Conservation (phyloP, 1,140 invertebrate genomes). For the Monochamus saltuarius region DNA sequence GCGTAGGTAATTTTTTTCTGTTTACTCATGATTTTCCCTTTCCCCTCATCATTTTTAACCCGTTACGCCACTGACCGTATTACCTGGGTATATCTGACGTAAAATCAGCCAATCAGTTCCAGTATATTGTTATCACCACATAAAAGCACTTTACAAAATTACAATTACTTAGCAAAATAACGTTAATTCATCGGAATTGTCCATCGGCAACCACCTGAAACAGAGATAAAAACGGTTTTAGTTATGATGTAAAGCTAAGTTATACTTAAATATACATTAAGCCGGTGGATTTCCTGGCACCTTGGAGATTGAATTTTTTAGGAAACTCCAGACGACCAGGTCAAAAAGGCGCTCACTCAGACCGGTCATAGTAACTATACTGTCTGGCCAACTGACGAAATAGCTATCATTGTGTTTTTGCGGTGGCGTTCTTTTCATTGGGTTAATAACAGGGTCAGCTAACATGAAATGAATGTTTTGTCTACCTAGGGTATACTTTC, state of each 20-base stretch:
- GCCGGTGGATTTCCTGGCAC: constrained; percentile 17
- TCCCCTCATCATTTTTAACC: no score
- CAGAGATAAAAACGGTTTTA: constrained; percentile 11
- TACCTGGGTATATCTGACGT: no score
- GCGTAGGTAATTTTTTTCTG: no score
- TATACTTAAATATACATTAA: constrained; percentile 19
- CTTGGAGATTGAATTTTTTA: constrained; percentile 1
- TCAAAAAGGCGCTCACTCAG: not conserved
- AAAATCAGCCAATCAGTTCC: no score
- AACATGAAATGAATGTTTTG: no score
- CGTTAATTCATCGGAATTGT: not conserved
- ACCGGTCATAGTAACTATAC: not conserved
- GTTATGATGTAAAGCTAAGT: constrained; percentile 10
- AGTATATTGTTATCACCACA: no score
- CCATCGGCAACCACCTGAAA: not conserved
- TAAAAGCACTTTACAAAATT: constrained; percentile 18
- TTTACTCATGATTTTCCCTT: no score
- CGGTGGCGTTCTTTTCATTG: constrained; percentile 13
- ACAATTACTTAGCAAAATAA: constrained; percentile 19
- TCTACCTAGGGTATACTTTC: no score
- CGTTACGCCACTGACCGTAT: no score
- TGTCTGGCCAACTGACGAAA: constrained; percentile 9
- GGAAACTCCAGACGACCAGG: no score
- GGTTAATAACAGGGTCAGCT: constrained; percentile 8
- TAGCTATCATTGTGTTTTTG: constrained; percentile 17